Percentiles rank a stretch among this genome's conserved stretches.
These are phyloP conservation scores for Pterostichus niger DNA, from an alignment of 2,888 invertebrate species.

Conservation along the genomic window DNA sequence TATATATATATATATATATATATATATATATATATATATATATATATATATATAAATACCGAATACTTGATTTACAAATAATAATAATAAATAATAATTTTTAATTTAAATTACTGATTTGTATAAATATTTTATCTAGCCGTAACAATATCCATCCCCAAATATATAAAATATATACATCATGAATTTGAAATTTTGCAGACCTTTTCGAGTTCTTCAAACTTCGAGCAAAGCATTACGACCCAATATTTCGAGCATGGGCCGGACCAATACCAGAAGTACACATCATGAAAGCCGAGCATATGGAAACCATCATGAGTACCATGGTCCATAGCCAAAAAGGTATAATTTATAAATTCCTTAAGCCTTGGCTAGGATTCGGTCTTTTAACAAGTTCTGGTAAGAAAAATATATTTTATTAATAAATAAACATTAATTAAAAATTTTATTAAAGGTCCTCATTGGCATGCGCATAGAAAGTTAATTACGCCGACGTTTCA, in stretches of 20 bases:
- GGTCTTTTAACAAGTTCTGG: constrained; percentile 72
- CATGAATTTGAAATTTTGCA: constrained; percentile 33
- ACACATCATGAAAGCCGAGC: constrained; percentile 71
- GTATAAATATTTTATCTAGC: too few species aligned
- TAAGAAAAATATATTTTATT: constrained; percentile 53
- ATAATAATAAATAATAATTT: too few species aligned
- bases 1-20: too few species aligned
- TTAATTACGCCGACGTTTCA: constrained; percentile 73
- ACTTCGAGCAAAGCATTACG: constrained; percentile 68
- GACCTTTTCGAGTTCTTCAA: constrained; percentile 68
- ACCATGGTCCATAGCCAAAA: constrained; percentile 70
- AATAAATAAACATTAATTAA: too few species aligned
- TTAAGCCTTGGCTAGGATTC: constrained; percentile 70
- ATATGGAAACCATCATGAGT: constrained; percentile 70
- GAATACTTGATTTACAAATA: too few species aligned
- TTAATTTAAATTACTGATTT: too few species aligned
- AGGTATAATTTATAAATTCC: constrained; percentile 69
- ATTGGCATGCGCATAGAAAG: constrained; percentile 71
- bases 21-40: too few species aligned
- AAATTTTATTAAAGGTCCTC: constrained; percentile 67
- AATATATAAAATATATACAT: too few species aligned
- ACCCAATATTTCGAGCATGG: constrained; percentile 71
- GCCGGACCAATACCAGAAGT: constrained; percentile 69
- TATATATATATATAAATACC: too few species aligned
- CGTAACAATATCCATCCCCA: too few species aligned